Base-by-base conservation (phyloP, 2,113 vertebrate genomes). In the Thryonomys swinderianus region DNA sequence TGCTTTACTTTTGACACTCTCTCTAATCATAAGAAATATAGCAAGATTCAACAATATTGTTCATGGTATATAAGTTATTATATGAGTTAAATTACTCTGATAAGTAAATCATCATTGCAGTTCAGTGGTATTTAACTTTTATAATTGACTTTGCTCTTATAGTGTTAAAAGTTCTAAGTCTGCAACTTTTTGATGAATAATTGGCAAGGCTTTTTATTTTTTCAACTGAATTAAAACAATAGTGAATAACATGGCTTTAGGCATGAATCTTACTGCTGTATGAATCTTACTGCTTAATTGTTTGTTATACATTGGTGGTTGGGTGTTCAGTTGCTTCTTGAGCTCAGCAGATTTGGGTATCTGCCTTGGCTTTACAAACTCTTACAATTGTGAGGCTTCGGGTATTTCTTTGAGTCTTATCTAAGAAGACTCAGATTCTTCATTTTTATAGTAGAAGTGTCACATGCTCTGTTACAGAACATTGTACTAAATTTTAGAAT, bases 31-130 rank as follows among this genome's bases (percentile, higher is more conserved):
- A 51, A 80, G 57, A 76, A 13, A 76, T 32, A 82, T 3, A n/a
- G 5, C 66, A 86, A 87, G 79, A 51, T 57, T 13, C 8, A 74
- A 62, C 9, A 25, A 30, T 89, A 21, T 34, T 53, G 61, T 37
- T 76, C 76, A 61, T 82, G 30, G 11, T 83, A n/a, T 92, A 23
- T 84, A 66, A 51, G 23, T 85, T 61, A 27, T 32, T 92, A 4
- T 34, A 27, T 83, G 67, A 86, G n/a, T 84, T 94, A n/a, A 88
- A 51, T 67, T 95, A 48, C 25, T 51, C 7, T 90, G n/a, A 84
- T 51, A 2, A 67, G 14, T 87, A 11, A 90, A 66, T 8, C 57
- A 78, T 83, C 55, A 74, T 83, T 74, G 7, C 21, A 55, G 27
- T 74, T 71, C 69, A 51, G 0, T 83, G 5, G 76, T 57, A 88